Base-by-base conservation (phyloP, 2,113 vertebrate genomes). In the Trogon melanurus region DNA sequence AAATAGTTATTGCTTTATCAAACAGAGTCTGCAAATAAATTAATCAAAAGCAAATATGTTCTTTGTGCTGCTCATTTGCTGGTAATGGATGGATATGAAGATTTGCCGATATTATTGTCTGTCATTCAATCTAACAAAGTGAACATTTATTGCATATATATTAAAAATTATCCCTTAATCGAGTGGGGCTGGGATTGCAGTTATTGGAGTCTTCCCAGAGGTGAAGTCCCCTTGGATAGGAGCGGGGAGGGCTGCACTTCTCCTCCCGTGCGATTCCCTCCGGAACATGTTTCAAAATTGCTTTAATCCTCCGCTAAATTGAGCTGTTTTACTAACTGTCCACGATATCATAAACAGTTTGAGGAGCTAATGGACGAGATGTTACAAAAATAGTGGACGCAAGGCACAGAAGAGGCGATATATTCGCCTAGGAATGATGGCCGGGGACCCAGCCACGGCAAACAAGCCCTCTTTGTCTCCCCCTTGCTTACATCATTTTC, bases 131-230 rank as follows among this genome's bases (percentile, higher is more conserved):
- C 98, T 99, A 99, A 99, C 99, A 99, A 99, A 99, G 99, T 99
- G 99, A 99, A 99, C 99, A 99, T 99, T 99, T 99, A 99, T 99
- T 99, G 99, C 99, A 99, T 99, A 99, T 99, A 99, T 99, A 99
- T 99, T 99, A 99, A 99, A 99, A 99, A 99, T 99, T 99, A 99
- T 99, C 99, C 98, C 97, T 98, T 98, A 98, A 98, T 98, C 98
- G 98, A 98, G 98, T 98, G 98, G 98, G 98, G 98, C 98, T 98
- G 98, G 98, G 98, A 98, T 96, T 98, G 97, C 98, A 98, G 98
- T 99, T 99, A 99, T 99, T 99, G 99, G 98, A 99, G 98, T 98
- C 98, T 98, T 99, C 98, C 97, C 98, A 99, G 99, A 99, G 99
- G 99, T 99, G 99, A 99, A 96, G 98, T 98, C 99, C 99, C 99